Conservation (phyloP, 2,797 vertebrate genomes). For the Leucoraja ocellata region DNA sequence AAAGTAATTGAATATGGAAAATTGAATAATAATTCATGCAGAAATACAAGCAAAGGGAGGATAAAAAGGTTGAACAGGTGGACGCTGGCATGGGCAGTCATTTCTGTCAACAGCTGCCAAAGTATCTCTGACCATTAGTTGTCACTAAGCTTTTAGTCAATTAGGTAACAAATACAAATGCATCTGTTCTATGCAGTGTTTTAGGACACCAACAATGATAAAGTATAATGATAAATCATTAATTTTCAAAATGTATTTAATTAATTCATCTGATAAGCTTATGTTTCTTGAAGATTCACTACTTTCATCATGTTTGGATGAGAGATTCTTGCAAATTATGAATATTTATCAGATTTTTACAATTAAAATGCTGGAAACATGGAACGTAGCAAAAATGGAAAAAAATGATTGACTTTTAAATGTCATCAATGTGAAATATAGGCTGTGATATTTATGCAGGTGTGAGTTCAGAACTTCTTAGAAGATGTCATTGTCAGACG, state of each 20-base stretch:
- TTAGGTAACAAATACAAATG: neutral
- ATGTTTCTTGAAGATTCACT: too few relatives aligned
- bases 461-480: neutral
- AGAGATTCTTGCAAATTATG: too few relatives aligned
- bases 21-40: neutral
- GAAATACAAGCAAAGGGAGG: neutral
- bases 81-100: too few relatives aligned
- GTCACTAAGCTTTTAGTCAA: neutral
- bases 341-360: too few relatives aligned
- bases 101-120: neutral
- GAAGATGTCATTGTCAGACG: neutral
- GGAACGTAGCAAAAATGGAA: neutral
- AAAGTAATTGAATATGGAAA: neutral
- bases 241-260: too few relatives aligned
- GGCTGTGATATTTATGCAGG: neutral
- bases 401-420: neutral
- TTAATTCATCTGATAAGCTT: too few relatives aligned
- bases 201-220: neutral
- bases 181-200: neutral
- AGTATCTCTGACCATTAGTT: neutral
- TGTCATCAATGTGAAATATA: neutral
- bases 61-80: neutral
- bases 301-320: too few relatives aligned
- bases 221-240: neutral
- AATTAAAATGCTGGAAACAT: neutral